Evolutionary conservation across 2,797 vertebrate genomes (phyloP), one percentile per base, ranked within the genome.

Genomic region (Sitta carolinensis): DNA sequence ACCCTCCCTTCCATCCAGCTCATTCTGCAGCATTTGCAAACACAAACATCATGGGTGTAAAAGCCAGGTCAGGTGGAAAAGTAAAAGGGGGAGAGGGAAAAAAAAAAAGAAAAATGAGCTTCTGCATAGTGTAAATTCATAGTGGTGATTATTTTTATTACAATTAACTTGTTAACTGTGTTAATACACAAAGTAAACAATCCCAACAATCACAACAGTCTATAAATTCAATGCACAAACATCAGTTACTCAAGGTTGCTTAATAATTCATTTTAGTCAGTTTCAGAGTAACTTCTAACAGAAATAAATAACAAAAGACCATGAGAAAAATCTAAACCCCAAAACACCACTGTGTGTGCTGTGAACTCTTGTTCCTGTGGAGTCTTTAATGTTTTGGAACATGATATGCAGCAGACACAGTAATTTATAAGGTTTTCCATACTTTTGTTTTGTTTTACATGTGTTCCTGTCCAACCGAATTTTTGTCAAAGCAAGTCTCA

Each of bases 191-290:
- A 50, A 19, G 30, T 23, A 78, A 70, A 40, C 11, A 76, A 62
- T 80, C 22, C 54, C 27, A 73, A 45, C 26, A 6, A 47, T 76
- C 16, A 70, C 82, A 90, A 52, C 22, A 13, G 48, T 85, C 40
- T 66, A 42, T 42, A 40, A 78, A 68, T 36, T 89, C 66, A 75
- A 20, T 25, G 58, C 11, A 87, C 79, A 93, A 93, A 57, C 45
- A 87, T 48, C 73, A 84, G 40, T 54, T 95, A 55, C 58, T 83
- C 48, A 36, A 57, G 47, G n/a, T 81, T 85, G 12, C 25, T 95
- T 92, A 97, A 96, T 96, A 94, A 97, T 95, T 96, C 73, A 96
- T 94, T 75, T 76, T 29, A 67, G 61, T 96, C 52, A 22, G 70
- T 75, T 94, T 82, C 86, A 78, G 64, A 89, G 43, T 61, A 89